Evolutionary conservation across 2,797 vertebrate species (phyloP).

Genomic region (Pangasius larnaudii): DNA sequence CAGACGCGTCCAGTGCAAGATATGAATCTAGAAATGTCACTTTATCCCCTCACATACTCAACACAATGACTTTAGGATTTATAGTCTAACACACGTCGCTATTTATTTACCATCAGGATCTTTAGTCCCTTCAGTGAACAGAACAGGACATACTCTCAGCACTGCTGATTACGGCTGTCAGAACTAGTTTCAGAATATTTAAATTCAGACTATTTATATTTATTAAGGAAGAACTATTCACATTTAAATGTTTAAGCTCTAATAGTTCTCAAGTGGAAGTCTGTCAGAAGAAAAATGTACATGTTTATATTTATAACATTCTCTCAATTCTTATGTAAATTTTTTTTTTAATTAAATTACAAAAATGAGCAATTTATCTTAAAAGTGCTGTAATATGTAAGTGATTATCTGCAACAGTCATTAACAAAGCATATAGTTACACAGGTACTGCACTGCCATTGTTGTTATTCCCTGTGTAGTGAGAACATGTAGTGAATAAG

Average conservation of each 20-base stretch:
- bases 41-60: conserved; percentile 14
- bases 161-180: not conserved
- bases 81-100: not conserved
- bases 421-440: not conserved
- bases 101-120: conserved; percentile 26
- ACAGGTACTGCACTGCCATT: not conserved
- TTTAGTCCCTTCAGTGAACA: conserved; percentile 16
- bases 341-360: not conserved
- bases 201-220: not conserved
- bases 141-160: not conserved
- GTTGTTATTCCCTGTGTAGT: not conserved
- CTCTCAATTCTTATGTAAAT: not conserved
- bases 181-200: not conserved
- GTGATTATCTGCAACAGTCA: not conserved
- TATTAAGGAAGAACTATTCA: not conserved
- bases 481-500: not conserved
- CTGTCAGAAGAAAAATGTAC: not conserved
- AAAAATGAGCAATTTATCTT: not conserved
- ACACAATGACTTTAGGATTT: not conserved
- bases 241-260: not conserved
- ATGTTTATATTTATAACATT: not conserved
- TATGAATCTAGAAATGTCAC: conserved; percentile 14
- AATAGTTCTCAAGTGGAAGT: not conserved
- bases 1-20: conserved; percentile 23
- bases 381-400: not conserved